Evolutionary conservation across 2,888 invertebrate genomes (phyloP).

Genomic region (Oscheius sp.): DNA sequence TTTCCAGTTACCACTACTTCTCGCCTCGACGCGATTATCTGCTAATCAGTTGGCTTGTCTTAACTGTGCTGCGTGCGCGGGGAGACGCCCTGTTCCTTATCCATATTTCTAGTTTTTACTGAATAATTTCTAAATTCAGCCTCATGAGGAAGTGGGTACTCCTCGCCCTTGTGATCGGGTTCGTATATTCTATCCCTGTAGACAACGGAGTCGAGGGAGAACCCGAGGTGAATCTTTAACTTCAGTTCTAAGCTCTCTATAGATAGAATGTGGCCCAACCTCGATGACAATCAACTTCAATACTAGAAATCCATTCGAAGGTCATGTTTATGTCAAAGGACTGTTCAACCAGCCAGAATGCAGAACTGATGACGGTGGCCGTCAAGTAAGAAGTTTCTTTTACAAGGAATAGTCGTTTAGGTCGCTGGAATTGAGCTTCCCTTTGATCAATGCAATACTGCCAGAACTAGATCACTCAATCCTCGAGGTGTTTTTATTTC

Average conservation of each 20-base stretch:
- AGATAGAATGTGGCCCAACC: slow-evolving; percentile 69
- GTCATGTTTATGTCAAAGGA: slow-evolving; percentile 63
- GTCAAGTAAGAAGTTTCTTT: slow-evolving; percentile 49
- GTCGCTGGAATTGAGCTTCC: slow-evolving; percentile 69
- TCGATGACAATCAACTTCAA: slow-evolving; percentile 66
- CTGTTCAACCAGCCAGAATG: slow-evolving; percentile 55
- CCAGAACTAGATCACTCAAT: slow-evolving; percentile 68
- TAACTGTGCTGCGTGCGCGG: not conserved
- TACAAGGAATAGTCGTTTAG: slow-evolving; percentile 24
- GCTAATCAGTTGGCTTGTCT: slow-evolving; percentile 1
- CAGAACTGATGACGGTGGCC: slow-evolving; percentile 47
- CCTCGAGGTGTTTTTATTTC: slow-evolving; percentile 69
- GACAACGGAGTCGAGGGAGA: slow-evolving; percentile 66
- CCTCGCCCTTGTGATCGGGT: slow-evolving; percentile 5
- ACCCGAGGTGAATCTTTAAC: slow-evolving; percentile 44
- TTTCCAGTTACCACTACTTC: slow-evolving; percentile 20
- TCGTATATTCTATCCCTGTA: slow-evolving; percentile 54
- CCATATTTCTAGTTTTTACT: not conserved
- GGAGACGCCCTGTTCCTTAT: not conserved
- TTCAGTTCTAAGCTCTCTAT: not conserved
- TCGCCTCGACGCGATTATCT: slow-evolving; percentile 19
- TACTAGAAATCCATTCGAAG: slow-evolving; percentile 58
- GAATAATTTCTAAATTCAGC: not conserved
- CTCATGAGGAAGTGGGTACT: slow-evolving; percentile 18
- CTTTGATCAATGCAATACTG: slow-evolving; percentile 57